Evolutionary conservation across 92 coral and sea anemone species (phyloP).

Genomic region (Heliopora coerulea): DNA sequence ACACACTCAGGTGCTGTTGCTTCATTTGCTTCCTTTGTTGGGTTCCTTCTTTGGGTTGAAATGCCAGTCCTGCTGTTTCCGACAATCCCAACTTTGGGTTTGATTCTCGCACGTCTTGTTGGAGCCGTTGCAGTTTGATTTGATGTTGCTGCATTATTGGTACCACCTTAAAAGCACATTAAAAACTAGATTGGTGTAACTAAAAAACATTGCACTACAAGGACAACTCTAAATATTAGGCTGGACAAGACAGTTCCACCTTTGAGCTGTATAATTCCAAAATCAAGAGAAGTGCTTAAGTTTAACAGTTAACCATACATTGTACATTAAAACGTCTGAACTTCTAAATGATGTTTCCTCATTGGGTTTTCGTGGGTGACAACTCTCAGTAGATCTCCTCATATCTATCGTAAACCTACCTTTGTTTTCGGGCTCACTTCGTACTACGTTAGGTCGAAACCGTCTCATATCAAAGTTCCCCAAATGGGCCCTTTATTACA

Average conservation of each 20-base stretch:
- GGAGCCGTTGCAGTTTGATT: conserved; percentile 1
- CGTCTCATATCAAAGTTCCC: conserved; percentile 18
- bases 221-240: neutral
- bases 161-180: neutral
- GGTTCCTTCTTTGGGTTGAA: neutral
- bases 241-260: neutral
- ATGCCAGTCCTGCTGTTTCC: conserved; percentile 6
- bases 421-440: conserved; percentile 11
- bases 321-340: no score
- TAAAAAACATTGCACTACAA: neutral
- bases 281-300: no score
- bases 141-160: conserved; percentile 1
- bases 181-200: neutral
- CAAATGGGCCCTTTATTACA: neutral
- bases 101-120: conserved; percentile 21
- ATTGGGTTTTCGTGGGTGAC: neutral
- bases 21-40: neutral
- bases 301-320: no score
- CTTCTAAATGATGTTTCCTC: neutral
- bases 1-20: neutral
- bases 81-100: conserved; percentile 26
- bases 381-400: neutral
- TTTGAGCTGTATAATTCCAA: no score
- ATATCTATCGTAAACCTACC: neutral
- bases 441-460: conserved; percentile 22